These are phyloP conservation scores for Taxidea taxus DNA, from an alignment of 2,113 vertebrate species.

Conservation along the genomic window DNA sequence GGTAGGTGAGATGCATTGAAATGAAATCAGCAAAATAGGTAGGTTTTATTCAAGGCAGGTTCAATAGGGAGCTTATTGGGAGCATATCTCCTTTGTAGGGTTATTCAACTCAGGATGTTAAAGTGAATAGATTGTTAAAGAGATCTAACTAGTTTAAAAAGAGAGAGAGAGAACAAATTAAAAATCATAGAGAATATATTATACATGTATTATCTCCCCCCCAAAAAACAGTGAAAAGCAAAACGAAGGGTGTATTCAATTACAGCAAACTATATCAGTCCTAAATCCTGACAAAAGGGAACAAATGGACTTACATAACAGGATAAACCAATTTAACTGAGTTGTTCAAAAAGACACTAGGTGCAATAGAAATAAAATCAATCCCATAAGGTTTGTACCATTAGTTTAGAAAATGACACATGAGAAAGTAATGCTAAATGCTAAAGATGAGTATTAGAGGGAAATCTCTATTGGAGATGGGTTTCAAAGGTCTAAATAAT, in stretches of 20 bases:
- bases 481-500: neutral
- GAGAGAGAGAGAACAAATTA: neutral
- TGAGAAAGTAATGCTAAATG: neutral
- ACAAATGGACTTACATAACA: neutral
- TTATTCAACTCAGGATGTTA: neutral
- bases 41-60: neutral
- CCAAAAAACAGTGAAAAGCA: neutral
- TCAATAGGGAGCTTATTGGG: neutral
- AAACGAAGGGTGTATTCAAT: neutral
- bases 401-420: neutral
- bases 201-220: neutral
- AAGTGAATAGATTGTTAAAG: neutral
- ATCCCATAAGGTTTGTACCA: neutral
- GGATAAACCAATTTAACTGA: neutral
- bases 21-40: neutral
- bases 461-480: neutral
- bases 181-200: neutral
- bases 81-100: neutral
- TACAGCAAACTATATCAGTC: neutral
- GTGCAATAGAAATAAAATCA: neutral
- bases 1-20: neutral
- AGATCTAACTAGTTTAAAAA: neutral
- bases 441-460: neutral
- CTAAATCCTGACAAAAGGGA: neutral
- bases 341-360: neutral